A percentile compares a stretch with the other conserved stretches of the same genome.
Conservation (phyloP, 2,888 invertebrate species). For the Scaptomyza polygonia region DNA sequence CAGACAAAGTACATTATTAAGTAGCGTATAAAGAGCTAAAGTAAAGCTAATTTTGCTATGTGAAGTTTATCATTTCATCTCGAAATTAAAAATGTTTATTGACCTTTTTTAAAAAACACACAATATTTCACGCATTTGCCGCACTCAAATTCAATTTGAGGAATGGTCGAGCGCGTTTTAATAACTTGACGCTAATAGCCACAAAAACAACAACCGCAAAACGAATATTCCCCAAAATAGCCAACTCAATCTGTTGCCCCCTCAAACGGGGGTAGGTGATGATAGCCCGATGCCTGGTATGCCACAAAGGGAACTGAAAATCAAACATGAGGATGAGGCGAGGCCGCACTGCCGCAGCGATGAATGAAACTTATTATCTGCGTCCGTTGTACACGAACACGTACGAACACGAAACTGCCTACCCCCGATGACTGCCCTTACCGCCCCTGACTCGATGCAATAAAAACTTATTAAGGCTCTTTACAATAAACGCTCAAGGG, state of each 20-base stretch:
- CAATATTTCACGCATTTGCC: slow-evolving; percentile 26
- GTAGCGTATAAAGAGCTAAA: slow-evolving; percentile 1
- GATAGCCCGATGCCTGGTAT: slow-evolving; percentile 23
- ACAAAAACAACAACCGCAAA: no score
- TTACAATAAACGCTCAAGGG: slow-evolving; percentile 64
- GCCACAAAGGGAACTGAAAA: slow-evolving; percentile 16
- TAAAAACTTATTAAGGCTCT: slow-evolving; percentile 80
- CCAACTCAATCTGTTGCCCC: slow-evolving; percentile 22
- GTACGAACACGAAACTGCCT: slow-evolving; percentile 55
- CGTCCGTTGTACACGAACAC: slow-evolving; percentile 71
- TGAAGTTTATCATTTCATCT: neutral
- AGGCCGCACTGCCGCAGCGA: slow-evolving; percentile 9
- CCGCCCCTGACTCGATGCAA: slow-evolving; percentile 74
- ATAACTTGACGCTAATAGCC: slow-evolving; percentile 59
- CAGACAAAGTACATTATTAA: neutral
- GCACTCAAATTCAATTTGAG: slow-evolving; percentile 40
- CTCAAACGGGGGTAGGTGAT: slow-evolving; percentile 39
- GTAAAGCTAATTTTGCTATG: neutral
- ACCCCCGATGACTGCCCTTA: neutral
- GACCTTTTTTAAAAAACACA: neutral
- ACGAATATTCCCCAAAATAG: slow-evolving; percentile 37
- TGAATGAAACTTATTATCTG: slow-evolving; percentile 75
- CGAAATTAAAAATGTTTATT: slow-evolving; percentile 21
- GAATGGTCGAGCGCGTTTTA: slow-evolving; percentile 39
- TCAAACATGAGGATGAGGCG: slow-evolving; percentile 30